phyloP scores from a whole-genome alignment of 1,140 invertebrate species.

The Drosophila sproati region DNA sequence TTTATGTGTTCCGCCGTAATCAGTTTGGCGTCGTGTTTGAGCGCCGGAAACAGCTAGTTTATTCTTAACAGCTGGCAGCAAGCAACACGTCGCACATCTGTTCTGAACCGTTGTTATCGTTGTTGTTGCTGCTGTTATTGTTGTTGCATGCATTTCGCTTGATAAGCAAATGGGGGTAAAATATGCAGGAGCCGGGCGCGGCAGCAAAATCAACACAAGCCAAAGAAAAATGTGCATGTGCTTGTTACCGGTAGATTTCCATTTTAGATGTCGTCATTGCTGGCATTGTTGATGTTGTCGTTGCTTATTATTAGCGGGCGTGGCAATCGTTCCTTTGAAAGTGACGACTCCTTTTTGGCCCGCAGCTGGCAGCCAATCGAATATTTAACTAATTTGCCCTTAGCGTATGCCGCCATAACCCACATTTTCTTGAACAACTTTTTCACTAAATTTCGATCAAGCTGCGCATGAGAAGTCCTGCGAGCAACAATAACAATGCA shows the following conservation, averaged over 20 bases:
- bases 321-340: conserved; percentile 18
- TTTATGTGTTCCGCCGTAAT: conserved; percentile 47
- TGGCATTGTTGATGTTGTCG: conserved; percentile 52
- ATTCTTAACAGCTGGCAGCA: conserved; percentile 55
- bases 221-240: conserved; percentile 69
- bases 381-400: conserved; percentile 72
- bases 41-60: conserved; percentile 76
- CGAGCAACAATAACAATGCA: conserved; percentile 13
- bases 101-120: not conserved
- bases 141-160: conserved; percentile 70
- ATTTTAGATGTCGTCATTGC: conserved; percentile 69
- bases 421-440: conserved; percentile 27
- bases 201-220: conserved; percentile 71
- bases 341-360: conserved; percentile 11
- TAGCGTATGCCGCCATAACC: conserved; percentile 44
- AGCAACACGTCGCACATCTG: conserved; percentile 68
- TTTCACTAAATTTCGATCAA: conserved; percentile 67
- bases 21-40: conserved; percentile 71
- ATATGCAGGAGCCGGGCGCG: conserved; percentile 32
- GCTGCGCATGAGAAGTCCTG: conserved; percentile 35
- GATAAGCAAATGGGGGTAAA: conserved; percentile 69
- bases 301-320: conserved; percentile 61
- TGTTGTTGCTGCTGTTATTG: conserved; percentile 34
- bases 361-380: conserved; percentile 59
- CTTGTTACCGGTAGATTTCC: conserved; percentile 77